Evolutionary conservation across 64 coral and sea anemone species (phyloP).

Genomic region (Porites lutea): DNA sequence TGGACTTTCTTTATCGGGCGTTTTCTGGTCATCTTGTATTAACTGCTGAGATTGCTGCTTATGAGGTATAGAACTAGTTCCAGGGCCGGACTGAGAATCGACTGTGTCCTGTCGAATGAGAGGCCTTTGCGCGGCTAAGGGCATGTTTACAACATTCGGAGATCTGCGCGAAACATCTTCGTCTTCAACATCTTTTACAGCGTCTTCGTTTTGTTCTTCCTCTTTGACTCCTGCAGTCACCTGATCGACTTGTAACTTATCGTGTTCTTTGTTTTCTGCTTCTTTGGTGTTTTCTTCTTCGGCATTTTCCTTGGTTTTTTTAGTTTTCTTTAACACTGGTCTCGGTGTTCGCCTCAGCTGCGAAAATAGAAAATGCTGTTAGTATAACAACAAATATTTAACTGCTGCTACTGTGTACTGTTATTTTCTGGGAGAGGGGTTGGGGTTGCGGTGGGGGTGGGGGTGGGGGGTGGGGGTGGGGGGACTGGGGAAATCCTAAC

Average conservation of each 20-base stretch:
- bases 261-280: conserved; percentile 11
- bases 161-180: background rate
- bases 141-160: conserved; percentile 18
- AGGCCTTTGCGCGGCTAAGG: background rate
- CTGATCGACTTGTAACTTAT: background rate
- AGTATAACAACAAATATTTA: no score
- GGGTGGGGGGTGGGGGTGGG: no score
- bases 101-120: background rate
- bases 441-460: no score
- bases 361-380: background rate
- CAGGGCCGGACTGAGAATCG: background rate
- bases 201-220: background rate
- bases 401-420: no score
- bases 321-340: conserved; percentile 61
- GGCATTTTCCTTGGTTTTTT: conserved; percentile 37
- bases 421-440: no score
- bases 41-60: background rate
- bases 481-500: no score
- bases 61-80: background rate
- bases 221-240: background rate
- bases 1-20: background rate
- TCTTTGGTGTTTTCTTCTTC: conserved; percentile 44
- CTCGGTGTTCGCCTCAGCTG: conserved; percentile 59
- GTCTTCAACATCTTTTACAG: background rate
- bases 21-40: background rate